Conservation (phyloP, 2,113 vertebrate species). For the Heterotilapia buettikoferi region DNA sequence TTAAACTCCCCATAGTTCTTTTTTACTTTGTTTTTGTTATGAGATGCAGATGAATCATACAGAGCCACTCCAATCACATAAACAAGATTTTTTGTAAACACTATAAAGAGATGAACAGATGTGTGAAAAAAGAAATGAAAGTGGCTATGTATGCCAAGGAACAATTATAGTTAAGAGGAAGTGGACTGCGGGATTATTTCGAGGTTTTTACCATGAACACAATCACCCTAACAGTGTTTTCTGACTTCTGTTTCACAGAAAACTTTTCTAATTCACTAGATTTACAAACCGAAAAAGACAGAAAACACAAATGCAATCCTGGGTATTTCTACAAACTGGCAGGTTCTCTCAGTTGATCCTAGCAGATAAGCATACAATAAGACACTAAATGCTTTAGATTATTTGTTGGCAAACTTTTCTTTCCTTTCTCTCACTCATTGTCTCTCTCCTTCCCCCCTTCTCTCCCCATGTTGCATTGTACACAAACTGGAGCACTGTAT, state of each 20-base stretch:
- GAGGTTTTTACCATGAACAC: background rate
- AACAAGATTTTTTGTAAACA: background rate
- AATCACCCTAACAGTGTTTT: background rate
- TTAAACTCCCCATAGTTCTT: background rate
- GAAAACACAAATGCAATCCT: background rate
- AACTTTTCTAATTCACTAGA: background rate
- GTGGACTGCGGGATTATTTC: background rate
- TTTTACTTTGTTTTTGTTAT: background rate
- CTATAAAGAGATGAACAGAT: background rate
- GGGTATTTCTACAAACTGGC: background rate
- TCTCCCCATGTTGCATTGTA: conserved; percentile 33
- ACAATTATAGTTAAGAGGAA: background rate
- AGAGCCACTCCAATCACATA: background rate
- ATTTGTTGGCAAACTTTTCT: background rate
- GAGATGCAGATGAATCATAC: background rate
- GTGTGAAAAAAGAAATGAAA: background rate
- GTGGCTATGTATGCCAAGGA: background rate
- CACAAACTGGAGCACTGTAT: conserved; percentile 44
- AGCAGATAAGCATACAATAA: background rate
- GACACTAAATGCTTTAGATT: background rate
- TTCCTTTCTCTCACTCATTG: background rate
- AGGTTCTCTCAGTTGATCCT: background rate
- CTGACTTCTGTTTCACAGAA: background rate
- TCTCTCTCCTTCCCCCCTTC: background rate
- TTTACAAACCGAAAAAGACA: background rate